Evolutionary conservation across 2,113 vertebrate species (phyloP), one percentile per base, ranked within the genome.

Genomic region (Choloepus hoffmanni): DNA sequence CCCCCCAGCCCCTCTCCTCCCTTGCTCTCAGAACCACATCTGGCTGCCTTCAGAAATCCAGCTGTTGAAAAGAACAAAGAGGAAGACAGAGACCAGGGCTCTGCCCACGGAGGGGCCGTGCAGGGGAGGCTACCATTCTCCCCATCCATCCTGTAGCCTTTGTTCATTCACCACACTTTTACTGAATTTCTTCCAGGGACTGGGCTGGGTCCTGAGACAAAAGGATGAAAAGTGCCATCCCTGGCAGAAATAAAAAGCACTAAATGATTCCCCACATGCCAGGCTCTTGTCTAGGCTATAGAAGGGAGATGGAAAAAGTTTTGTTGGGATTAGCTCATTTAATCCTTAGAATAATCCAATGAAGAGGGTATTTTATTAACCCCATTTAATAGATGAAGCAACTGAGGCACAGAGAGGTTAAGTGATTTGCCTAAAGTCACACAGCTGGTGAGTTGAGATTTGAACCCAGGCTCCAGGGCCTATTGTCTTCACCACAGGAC

Each of bases 41-140:
- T 98, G 98, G 98, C 97, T 96, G 48, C 96, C 68, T 98, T 98
- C 98, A 96, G 94, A 94, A 97, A 97, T 97, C 98, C 98, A 98
- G 98, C 98, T 98, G 97, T 98, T 98, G 92, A 58, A 81, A 96
- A 97, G 97, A 98, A 97, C 93, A 65, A 98, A 95, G 97, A 96
- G 93, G 85, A 92, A 96, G 96, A 97, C 94, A 94, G 95, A 96
- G 97, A 94, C 74, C 2, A 83, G 92, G 91, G 68, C 94, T 92
- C 83, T 48, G 3, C 95, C 94, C 65, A 36, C 73, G 78, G 92
- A 95, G 94, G 92, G 82, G 81, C 93, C 53, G 63, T 0, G 0
- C 26, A 28, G 96, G 89, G 89, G 93, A 67, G 58, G 68, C 92
- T 94, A 23, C 84, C 10, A 1, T 58, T 72, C 53, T 55, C 60